Evolutionary conservation across 2,888 invertebrate species (phyloP).

Genomic region (Halocaridina rubra): DNA sequence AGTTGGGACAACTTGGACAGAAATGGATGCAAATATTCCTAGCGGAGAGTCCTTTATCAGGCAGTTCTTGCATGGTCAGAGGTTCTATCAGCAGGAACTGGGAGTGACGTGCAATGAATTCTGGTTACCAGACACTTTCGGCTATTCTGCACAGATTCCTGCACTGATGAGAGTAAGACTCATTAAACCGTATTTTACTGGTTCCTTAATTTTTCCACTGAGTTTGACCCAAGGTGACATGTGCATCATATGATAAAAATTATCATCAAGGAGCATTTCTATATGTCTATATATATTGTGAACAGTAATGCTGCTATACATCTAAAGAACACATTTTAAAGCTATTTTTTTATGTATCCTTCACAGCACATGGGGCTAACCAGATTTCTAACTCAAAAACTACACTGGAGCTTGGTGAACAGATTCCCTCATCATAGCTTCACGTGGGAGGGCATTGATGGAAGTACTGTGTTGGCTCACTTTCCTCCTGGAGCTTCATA

Average conservation of each 20-base stretch:
- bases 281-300: too few relatives aligned
- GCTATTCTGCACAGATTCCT: constrained; percentile 72
- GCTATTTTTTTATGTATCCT: too few relatives aligned
- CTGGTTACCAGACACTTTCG: constrained; percentile 73
- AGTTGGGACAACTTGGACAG: constrained; percentile 72
- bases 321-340: too few relatives aligned
- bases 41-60: constrained; percentile 72
- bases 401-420: constrained; percentile 72
- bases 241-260: too few relatives aligned
- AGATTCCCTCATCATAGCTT: constrained; percentile 72
- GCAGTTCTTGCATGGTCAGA: constrained; percentile 72
- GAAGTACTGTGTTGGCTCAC: constrained; percentile 70
- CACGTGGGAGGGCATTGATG: constrained; percentile 71
- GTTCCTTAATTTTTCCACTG: too few relatives aligned
- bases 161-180: constrained; percentile 70
- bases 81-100: constrained; percentile 70
- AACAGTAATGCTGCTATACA: too few relatives aligned
- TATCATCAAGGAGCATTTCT: too few relatives aligned
- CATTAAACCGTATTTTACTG: too few relatives aligned
- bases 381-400: constrained; percentile 71
- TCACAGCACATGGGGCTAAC: constrained; percentile 68
- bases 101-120: constrained; percentile 70
- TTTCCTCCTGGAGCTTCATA: constrained; percentile 72
- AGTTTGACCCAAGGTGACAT: too few relatives aligned
- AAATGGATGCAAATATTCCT: constrained; percentile 70